phyloP scores from a whole-genome alignment of 1,140 invertebrate species.

The Bombus waltoni region DNA sequence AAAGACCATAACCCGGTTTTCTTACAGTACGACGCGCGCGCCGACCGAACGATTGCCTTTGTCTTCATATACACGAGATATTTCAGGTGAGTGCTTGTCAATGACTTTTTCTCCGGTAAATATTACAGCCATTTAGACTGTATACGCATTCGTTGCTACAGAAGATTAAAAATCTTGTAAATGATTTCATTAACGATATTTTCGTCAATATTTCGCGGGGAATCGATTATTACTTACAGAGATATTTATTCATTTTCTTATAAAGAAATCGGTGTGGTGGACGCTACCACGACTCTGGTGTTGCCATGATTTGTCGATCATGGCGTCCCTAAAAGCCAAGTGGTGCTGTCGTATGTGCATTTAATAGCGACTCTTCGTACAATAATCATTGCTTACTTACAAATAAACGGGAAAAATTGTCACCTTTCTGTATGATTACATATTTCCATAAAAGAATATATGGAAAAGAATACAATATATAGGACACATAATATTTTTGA shows the following conservation, averaged over 20 bases:
- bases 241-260: conserved; percentile 38
- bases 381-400: not conserved
- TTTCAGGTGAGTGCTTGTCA: conserved; percentile 42
- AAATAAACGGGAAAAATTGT: not conserved
- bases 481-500: conserved; percentile 52
- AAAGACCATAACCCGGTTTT: not conserved
- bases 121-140: not conserved
- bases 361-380: not conserved
- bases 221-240: conserved; percentile 39
- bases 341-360: not conserved
- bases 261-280: conserved; percentile 37
- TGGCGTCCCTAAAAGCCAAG: conserved; percentile 44
- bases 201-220: not conserved
- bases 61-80: conserved; percentile 38
- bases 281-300: conserved; percentile 45
- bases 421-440: not conserved
- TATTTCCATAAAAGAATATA: not conserved
- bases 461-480: not conserved
- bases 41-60: conserved; percentile 52
- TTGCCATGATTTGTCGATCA: conserved; percentile 56
- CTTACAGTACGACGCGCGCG: conserved; percentile 41
- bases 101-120: conserved; percentile 15
- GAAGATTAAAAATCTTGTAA: not conserved
- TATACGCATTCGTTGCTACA: not conserved
- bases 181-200: conserved; percentile 6